A percentile compares a stretch with the other conserved stretches of the same genome.
These are phyloP conservation scores for Cricetomys ansorgei DNA, from an alignment of 2,113 vertebrate species.

Conservation along the genomic window DNA sequence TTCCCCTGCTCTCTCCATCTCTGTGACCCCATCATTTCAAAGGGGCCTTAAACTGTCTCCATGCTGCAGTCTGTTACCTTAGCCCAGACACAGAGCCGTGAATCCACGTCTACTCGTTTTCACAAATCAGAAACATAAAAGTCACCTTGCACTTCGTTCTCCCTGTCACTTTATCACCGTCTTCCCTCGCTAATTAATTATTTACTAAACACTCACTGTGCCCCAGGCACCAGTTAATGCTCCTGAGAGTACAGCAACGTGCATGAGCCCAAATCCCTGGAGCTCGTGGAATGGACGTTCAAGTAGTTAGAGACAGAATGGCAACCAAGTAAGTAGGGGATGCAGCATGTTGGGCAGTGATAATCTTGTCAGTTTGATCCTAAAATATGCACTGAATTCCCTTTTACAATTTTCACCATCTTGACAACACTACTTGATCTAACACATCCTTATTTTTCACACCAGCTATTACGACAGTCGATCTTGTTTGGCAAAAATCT, in stretches of 20 bases:
- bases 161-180: background rate
- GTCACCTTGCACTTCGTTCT: background rate
- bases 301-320: background rate
- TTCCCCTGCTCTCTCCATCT: background rate
- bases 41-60: background rate
- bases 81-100: background rate
- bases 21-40: background rate
- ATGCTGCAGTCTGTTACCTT: background rate
- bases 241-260: background rate
- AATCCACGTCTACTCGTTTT: background rate
- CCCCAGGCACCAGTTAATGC: background rate
- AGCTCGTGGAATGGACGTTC: background rate
- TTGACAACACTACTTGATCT: background rate
- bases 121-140: background rate
- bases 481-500: background rate
- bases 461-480: background rate
- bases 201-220: background rate
- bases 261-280: background rate
- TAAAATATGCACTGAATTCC: background rate
- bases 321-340: background rate
- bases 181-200: background rate
- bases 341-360: background rate
- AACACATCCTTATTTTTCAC: background rate
- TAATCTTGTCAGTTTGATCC: background rate
- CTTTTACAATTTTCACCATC: background rate